Evolutionary conservation across 2,888 invertebrate genomes (phyloP).

Genomic region (Steromphala cineraria): DNA sequence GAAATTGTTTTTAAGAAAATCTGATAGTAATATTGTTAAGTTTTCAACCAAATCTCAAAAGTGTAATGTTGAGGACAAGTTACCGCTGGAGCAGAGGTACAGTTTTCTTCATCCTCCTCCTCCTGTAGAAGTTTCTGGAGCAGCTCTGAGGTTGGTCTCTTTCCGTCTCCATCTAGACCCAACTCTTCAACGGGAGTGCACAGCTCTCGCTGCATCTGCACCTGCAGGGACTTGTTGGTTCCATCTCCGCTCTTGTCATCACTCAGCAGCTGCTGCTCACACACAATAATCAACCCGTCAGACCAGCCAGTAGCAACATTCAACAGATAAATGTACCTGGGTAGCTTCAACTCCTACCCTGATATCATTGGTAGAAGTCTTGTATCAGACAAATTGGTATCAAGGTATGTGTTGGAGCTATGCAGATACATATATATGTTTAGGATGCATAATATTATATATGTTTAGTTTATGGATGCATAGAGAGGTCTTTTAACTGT

Average conservation of each 20-base stretch:
- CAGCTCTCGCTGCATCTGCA: background rate
- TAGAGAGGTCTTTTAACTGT: no score
- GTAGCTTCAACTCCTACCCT: no score
- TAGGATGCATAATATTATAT: no score
- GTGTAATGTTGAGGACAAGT: constrained; percentile 35
- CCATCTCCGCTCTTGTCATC: constrained; percentile 41
- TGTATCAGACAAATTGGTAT: no score
- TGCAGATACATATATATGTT: no score
- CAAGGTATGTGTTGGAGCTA: no score
- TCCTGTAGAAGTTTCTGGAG: constrained; percentile 79
- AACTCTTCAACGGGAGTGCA: background rate
- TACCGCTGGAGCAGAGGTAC: constrained; percentile 65
- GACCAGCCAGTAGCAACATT: no score
- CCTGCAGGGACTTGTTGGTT: background rate
- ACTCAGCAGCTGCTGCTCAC: constrained; percentile 64
- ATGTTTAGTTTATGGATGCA: no score
- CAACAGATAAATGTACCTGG: no score
- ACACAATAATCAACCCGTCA: background rate
- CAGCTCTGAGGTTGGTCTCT: constrained; percentile 78
- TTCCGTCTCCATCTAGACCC: background rate
- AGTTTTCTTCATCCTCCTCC: constrained; percentile 48
- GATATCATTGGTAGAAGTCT: no score
- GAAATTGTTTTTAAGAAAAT: background rate
- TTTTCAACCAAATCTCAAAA: no score
- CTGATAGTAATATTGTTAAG: no score